A percentile compares a stretch with the other conserved stretches of the same genome.
Evolutionary conservation across 1,140 invertebrate species (phyloP).

Genomic region (Subanguina moxae): DNA sequence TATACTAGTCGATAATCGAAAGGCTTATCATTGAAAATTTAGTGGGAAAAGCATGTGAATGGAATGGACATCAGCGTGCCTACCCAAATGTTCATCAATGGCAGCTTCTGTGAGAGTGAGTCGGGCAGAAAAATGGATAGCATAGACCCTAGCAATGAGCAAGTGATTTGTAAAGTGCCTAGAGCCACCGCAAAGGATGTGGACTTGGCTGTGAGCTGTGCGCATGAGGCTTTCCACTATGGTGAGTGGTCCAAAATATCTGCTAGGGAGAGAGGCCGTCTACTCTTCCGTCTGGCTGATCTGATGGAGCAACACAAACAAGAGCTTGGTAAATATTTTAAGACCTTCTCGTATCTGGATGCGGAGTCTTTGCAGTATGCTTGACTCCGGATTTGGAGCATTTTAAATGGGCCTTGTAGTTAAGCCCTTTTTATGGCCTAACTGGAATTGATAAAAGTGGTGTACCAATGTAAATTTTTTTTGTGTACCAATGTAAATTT

Average conservation of each 20-base stretch:
- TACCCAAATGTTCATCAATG: slow-evolving; percentile 73
- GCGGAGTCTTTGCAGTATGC: no score
- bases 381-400: no score
- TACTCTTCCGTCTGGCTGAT: slow-evolving; percentile 66
- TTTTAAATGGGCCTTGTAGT: no score
- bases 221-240: slow-evolving; percentile 70
- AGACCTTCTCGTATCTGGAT: no score
- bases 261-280: slow-evolving; percentile 66
- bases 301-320: slow-evolving; percentile 71
- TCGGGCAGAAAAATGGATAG: slow-evolving; percentile 82
- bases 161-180: slow-evolving; percentile 73
- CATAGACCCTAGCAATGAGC: slow-evolving; percentile 75
- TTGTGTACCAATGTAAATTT: no score
- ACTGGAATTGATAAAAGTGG: no score
- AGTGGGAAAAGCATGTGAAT: slow-evolving; percentile 34
- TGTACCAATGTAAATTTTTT: no score
- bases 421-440: no score
- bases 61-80: slow-evolving; percentile 30
- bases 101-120: slow-evolving; percentile 77
- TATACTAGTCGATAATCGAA: no score
- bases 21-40: background rate
- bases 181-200: slow-evolving; percentile 70
- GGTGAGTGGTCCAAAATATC: slow-evolving; percentile 75
- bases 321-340: slow-evolving; percentile 14
- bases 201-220: slow-evolving; percentile 63